Base-by-base conservation (phyloP, 23 tunicate genomes). In the Phallusia fumigata region DNA sequence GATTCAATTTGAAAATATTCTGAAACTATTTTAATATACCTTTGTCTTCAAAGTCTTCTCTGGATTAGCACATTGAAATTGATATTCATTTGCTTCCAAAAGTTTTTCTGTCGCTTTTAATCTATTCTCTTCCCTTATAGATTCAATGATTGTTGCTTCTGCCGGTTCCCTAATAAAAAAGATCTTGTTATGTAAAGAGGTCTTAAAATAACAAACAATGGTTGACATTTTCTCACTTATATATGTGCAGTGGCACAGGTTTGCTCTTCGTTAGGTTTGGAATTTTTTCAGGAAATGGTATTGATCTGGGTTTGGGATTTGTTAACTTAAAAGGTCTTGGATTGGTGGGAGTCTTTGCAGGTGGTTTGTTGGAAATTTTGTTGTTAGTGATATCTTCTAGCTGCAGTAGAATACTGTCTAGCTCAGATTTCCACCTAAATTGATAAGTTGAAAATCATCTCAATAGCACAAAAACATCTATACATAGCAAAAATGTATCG, bases 211-310 rank as follows among this genome's bases (percentile, higher is more conserved):
- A 81, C 0, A 12, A 31, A 22, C 0, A 44, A 11, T 65, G 64
- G 12, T 24, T 21, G 79, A 32, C 40, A 79, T 35, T 44, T n/a
- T 53, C 49, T 51, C 79, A 92, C 97, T 32, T 84, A 77, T 40
- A 92, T 31, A 84, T 73, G 33, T 84, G 79, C 44, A 31, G 19
- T n/a, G 91, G 88, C 11, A 92, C 91, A 32, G 97, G 97, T 58
- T 87, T 84, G 34, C 80, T 84, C 65, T 83, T 87, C 19, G 74
- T 36, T 35, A 84, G 11, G 6, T 69, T 86, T 19, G 94, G 93
- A 3, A 94, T 82, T 45, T 87, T 75, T 31, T 89, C 94, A 1
- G 98, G 98, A n/a, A 94, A 53, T 30, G 93, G 98, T 32, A 94
- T 87, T 19, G 87, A 52, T 85, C 83, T 85, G 5, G 98, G 94